Conservation (phyloP, 2,797 vertebrate genomes). For the Premnoplex brunnescens region DNA sequence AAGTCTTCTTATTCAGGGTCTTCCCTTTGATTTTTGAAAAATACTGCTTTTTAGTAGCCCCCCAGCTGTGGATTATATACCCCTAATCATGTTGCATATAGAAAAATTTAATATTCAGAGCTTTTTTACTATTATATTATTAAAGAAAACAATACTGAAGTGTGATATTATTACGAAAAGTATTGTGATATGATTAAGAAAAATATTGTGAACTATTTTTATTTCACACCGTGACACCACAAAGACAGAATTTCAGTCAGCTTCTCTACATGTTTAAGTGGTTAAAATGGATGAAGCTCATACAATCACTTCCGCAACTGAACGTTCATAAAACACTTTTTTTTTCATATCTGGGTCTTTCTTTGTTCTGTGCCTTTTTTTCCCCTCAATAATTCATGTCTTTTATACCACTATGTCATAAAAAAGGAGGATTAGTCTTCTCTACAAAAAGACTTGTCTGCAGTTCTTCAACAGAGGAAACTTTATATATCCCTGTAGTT, state of each 20-base stretch:
- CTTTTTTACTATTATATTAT: neutral
- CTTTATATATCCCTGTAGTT: neutral
- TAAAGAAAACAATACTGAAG: neutral
- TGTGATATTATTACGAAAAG: neutral
- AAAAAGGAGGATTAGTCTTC: neutral
- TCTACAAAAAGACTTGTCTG: neutral
- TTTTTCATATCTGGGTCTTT: neutral
- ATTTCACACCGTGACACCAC: neutral
- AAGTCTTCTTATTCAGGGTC: neutral
- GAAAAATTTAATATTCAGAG: neutral
- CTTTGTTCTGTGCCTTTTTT: constrained; percentile 1
- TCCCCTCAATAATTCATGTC: neutral
- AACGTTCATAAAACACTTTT: neutral
- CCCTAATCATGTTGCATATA: neutral
- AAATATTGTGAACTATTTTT: neutral
- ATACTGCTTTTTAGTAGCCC: neutral
- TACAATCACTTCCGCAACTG: neutral
- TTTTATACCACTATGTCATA: neutral
- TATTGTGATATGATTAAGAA: neutral
- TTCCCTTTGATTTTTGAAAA: constrained; percentile 10
- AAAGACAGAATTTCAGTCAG: neutral
- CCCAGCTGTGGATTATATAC: neutral
- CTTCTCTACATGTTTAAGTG: neutral
- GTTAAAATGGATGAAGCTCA: neutral
- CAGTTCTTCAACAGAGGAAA: neutral